Percentiles rank a stretch among this genome's conserved stretches.
Conservation (phyloP, 1,140 invertebrate genomes). For the Meloidogyne hapla region DNA sequence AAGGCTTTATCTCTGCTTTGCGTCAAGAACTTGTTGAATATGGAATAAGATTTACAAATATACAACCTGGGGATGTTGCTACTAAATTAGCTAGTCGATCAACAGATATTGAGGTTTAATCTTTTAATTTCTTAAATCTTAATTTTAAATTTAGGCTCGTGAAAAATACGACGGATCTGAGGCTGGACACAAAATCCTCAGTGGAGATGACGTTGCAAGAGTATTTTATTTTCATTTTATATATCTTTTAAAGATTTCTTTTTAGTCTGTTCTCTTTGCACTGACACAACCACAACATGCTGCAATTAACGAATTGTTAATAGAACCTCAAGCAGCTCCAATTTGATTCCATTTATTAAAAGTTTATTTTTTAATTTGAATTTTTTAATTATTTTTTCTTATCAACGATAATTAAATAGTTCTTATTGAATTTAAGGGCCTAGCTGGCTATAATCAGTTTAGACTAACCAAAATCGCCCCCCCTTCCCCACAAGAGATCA, state of each 20-base stretch:
- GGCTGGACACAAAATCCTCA: constrained; percentile 64
- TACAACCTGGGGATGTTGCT: constrained; percentile 67
- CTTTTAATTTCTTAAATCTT: constrained; percentile 2
- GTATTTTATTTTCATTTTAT: no score
- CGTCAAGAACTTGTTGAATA: constrained; percentile 64
- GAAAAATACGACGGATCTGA: constrained; percentile 58
- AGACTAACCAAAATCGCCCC: no score
- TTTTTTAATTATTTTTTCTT: no score
- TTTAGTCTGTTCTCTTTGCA: constrained; percentile 64
- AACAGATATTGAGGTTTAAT: constrained; percentile 65
- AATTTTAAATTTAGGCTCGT: constrained; percentile 42
- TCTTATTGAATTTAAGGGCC: no score
- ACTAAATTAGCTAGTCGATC: constrained; percentile 64
- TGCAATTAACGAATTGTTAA: constrained; percentile 66
- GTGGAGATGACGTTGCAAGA: constrained; percentile 64
- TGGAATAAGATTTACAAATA: constrained; percentile 65
- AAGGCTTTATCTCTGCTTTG: constrained; percentile 66
- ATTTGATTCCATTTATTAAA: constrained; percentile 49
- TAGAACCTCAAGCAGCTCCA: constrained; percentile 66
- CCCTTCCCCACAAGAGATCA: no score
- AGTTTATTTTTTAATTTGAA: background rate
- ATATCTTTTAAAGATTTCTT: no score
- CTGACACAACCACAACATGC: constrained; percentile 65
- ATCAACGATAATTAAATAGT: no score
- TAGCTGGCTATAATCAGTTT: no score